Conservation (phyloP, 2,113 vertebrate species). For the Thermophis baileyi region DNA sequence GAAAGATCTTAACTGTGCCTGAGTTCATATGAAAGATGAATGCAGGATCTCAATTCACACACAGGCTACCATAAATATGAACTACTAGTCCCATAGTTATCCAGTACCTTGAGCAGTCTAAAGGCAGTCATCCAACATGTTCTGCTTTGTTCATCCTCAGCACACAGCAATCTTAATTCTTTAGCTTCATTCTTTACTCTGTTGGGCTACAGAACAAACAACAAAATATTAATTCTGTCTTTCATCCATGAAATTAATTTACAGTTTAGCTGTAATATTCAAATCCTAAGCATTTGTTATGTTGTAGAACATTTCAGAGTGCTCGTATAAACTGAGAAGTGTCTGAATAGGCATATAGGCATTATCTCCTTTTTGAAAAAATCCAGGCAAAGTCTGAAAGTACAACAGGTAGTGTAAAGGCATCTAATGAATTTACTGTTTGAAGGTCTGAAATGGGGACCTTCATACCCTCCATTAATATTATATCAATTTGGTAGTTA, state of each 20-base stretch:
- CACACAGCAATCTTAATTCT: constrained; percentile 89
- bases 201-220: constrained; percentile 76
- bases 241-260: neutral
- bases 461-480: neutral
- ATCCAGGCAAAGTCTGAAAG: neutral
- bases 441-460: neutral
- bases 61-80: neutral
- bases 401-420: neutral
- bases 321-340: neutral
- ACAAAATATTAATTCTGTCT: neutral
- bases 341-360: neutral
- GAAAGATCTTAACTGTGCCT: neutral
- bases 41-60: neutral
- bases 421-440: neutral
- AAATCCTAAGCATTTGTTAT: neutral
- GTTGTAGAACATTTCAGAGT: neutral
- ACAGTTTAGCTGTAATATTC: neutral
- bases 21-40: neutral
- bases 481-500: neutral
- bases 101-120: constrained; percentile 90
- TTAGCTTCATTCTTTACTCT: constrained; percentile 84
- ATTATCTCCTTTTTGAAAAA: neutral
- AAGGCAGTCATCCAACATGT: constrained; percentile 94
- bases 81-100: neutral
- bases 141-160: constrained; percentile 90